Percentiles rank a stretch among this genome's conserved stretches.
Evolutionary conservation across 2,113 vertebrate species (phyloP).

Genomic region (Naja naja): DNA sequence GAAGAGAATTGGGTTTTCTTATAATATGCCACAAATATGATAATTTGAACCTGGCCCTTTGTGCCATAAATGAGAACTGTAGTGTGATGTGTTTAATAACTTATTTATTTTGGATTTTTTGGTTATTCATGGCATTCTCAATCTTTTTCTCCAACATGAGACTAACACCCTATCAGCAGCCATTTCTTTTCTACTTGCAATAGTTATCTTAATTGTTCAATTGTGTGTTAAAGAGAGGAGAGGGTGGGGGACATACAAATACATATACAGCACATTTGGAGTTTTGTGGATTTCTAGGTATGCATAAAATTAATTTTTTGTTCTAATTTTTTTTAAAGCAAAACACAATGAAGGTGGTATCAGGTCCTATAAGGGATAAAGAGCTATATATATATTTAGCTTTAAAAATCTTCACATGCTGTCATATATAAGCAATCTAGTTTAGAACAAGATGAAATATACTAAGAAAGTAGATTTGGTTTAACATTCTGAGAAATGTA

Average conservation of each 20-base stretch:
- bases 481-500: background rate
- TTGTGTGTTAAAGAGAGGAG: background rate
- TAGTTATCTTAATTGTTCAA: background rate
- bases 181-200: background rate
- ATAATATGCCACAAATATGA: background rate
- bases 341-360: too few relatives aligned
- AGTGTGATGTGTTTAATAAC: background rate
- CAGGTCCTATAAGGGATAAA: too few relatives aligned
- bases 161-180: background rate
- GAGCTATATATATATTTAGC: too few relatives aligned
- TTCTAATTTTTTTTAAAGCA: background rate
- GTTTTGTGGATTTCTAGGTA: background rate
- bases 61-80: background rate
- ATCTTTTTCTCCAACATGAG: background rate
- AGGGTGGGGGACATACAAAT: background rate
- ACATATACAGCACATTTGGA: background rate
- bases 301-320: background rate
- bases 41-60: background rate
- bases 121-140: background rate
- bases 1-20: background rate
- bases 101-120: background rate
- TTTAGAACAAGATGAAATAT: background rate
- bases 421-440: background rate
- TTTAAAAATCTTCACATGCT: background rate
- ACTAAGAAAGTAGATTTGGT: background rate